These are phyloP conservation scores for Allygus modestus DNA, from an alignment of 2,888 invertebrate species.

Conservation along the genomic window DNA sequence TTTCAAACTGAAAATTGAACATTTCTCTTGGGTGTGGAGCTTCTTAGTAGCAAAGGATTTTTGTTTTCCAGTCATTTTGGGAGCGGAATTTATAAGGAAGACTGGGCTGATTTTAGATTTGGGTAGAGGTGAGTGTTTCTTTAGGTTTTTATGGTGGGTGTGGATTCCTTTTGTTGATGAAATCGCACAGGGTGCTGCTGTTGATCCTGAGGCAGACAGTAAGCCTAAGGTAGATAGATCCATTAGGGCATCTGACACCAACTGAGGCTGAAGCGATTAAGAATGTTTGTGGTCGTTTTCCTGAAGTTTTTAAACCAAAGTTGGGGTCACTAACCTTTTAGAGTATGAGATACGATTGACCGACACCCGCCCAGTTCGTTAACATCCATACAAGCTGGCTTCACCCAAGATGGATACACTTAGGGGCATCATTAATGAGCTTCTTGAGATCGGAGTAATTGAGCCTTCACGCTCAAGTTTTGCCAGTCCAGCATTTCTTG, in stretches of 20 bases:
- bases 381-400: constrained; percentile 35
- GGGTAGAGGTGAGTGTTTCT: neutral
- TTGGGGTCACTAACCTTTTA: neutral
- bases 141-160: neutral
- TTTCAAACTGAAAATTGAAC: constrained; percentile 23
- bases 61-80: neutral
- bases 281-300: neutral
- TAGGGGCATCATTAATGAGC: constrained; percentile 10
- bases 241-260: neutral
- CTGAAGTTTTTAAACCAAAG: constrained; percentile 38
- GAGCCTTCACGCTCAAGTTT: constrained; percentile 63
- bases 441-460: constrained; percentile 19
- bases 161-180: neutral
- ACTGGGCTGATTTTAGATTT: constrained; percentile 31
- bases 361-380: constrained; percentile 9
- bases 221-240: neutral
- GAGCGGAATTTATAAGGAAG: neutral
- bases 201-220: too few species aligned
- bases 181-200: neutral
- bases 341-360: constrained; percentile 38
- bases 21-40: constrained; percentile 14
- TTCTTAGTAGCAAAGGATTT: neutral
- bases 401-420: constrained; percentile 35
- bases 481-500: constrained; percentile 66
- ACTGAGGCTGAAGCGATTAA: neutral